Evolutionary conservation across 2,113 vertebrate genomes (phyloP).

Genomic region (Eurypyga helias): DNA sequence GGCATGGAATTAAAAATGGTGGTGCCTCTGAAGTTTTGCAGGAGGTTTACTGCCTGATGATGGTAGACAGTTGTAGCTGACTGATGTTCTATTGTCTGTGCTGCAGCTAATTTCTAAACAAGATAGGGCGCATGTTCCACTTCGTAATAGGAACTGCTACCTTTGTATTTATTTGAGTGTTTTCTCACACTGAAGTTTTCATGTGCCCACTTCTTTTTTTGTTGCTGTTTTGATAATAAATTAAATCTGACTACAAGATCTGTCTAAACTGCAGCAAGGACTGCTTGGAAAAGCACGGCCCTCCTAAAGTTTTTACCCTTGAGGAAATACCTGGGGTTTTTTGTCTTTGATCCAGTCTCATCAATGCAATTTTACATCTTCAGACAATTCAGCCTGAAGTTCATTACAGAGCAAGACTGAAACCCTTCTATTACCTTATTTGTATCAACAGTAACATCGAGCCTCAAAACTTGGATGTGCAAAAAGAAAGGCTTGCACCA

Average conservation of each 20-base stretch:
- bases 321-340: conserved; percentile 47
- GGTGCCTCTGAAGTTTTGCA: conserved; percentile 2
- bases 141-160: background rate
- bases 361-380: conserved; percentile 40
- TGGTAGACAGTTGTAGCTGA: background rate
- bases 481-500: background rate
- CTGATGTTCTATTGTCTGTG: background rate
- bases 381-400: conserved; percentile 42
- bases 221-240: conserved; percentile 28
- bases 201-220: background rate
- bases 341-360: conserved; percentile 41
- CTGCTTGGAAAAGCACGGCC: background rate
- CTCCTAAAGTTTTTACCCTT: conserved; percentile 11
- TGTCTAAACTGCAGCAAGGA: background rate
- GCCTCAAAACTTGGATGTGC: background rate
- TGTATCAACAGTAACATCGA: background rate
- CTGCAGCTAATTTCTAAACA: background rate
- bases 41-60: background rate
- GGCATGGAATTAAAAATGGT: conserved; percentile 25
- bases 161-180: background rate
- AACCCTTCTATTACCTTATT: conserved; percentile 16
- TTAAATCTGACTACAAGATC: background rate
- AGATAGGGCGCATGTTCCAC: background rate
- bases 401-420: conserved; percentile 11
- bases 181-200: background rate